Base-by-base conservation (phyloP, 2,113 vertebrate species). In the Crypturellus undulatus region DNA sequence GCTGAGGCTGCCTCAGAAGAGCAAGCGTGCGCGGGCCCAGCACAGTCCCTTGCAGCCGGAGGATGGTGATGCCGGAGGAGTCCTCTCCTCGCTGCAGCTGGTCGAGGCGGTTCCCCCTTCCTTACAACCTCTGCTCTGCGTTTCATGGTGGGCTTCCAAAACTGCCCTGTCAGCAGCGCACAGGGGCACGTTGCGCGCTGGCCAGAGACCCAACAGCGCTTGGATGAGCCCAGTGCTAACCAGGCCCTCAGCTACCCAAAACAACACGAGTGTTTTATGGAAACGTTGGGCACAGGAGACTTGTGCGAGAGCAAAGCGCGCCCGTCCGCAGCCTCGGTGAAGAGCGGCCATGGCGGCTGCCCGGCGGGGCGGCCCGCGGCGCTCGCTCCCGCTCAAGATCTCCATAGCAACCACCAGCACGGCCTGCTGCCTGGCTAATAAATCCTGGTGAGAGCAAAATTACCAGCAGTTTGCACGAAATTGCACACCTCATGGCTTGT, bases 351-450 rank as follows among this genome's bases (percentile, higher is more conserved):
- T 94, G 92, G 69, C 47, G 81, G 84, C 84, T 97, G 87, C 87
- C 92, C 87, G 75, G 85, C 80, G 82, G 90, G 59, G 84, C 92
- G 90, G 93, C 58, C 47, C 38, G 64, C 81, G 79, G 82, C 85
- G 90, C 89, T 93, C 12, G 0, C 52, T 89, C 92, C 90, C 94
- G 72, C 73, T 95, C 90, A 90, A 97, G 96, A 95, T 98, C 95
- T 96, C 97, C 96, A 98, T 97, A 96, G 93, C 96, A 98, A 98
- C 97, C 89, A 88, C 83, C 86, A 90, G 77, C 28, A 70, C 6
- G 42, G 94, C 78, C 94, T 93, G 49, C 85, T 79, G 88, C 82
- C 84, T 95, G 94, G 70, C 89, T 91, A 96, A 94, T 77, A 97
- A 95, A 94, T 89, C 79, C 45, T 89, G 96, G 88, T 52, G 95